A percentile compares a stretch with the other conserved stretches of the same genome.
Conservation (phyloP, 1,140 invertebrate genomes). For the Listronotus oregonensis region DNA sequence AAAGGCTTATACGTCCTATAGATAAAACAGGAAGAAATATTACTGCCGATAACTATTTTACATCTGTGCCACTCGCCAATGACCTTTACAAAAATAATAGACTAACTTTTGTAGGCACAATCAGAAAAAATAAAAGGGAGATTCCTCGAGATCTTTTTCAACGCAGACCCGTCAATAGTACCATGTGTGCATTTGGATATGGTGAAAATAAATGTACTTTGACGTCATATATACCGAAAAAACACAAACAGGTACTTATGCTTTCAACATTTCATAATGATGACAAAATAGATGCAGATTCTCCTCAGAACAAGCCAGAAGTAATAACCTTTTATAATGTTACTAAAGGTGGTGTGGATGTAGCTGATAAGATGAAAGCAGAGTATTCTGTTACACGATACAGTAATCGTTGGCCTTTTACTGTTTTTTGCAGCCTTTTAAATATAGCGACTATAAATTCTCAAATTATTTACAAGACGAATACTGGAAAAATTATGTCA, state of each 20-base stretch:
- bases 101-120: no score
- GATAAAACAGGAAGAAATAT: no score
- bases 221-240: neutral
- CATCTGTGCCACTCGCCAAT: no score
- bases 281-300: neutral
- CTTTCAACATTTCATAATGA: constrained; percentile 1
- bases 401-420: constrained; percentile 2
- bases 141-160: no score
- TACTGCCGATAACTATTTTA: no score
- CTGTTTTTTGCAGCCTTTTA: neutral
- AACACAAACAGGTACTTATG: neutral
- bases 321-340: constrained; percentile 1
- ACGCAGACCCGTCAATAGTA: neutral
- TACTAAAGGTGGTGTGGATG: neutral
- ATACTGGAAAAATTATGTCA: neutral
- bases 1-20: no score
- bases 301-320: neutral
- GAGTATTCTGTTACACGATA: constrained; percentile 2
- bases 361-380: constrained; percentile 1
- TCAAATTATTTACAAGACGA: neutral
- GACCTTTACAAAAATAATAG: no score
- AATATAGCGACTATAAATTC: neutral
- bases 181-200: constrained; percentile 1
- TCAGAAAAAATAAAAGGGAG: no score
- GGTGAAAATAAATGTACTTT: constrained; percentile 1